These are phyloP conservation scores for Agonopterix subpropinquella DNA, from an alignment of 2,888 invertebrate species.

Conservation along the genomic window DNA sequence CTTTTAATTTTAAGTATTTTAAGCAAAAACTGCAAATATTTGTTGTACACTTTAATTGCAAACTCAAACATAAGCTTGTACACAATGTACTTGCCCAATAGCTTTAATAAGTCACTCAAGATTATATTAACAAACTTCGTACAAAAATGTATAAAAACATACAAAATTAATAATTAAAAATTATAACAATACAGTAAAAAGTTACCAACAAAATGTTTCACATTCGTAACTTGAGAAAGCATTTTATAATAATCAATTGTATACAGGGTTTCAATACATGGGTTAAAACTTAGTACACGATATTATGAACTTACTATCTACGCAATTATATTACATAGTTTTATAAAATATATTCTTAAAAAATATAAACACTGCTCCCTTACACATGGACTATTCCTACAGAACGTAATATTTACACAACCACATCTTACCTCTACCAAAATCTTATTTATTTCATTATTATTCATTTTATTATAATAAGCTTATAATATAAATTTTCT, in stretches of 20 bases:
- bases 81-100: conserved; percentile 35
- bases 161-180: conserved; percentile 21
- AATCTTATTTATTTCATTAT: conserved; percentile 1
- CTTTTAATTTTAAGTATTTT: conserved; percentile 13
- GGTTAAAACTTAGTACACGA: conserved; percentile 21
- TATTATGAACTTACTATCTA: conserved; percentile 16
- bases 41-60: conserved; percentile 51
- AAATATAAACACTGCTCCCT: conserved; percentile 52
- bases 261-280: conserved; percentile 25
- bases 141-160: conserved; percentile 30
- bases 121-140: conserved; percentile 30
- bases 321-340: conserved; percentile 14
- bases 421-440: conserved; percentile 11
- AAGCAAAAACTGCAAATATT: conserved; percentile 3
- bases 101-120: conserved; percentile 17
- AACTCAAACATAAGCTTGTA: conserved; percentile 49
- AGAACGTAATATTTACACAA: conserved; percentile 58
- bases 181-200: conserved; percentile 8
- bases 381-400: conserved; percentile 39
- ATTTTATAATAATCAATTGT: conserved; percentile 17
- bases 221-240: conserved; percentile 50
- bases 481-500: too few relatives aligned
- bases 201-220: conserved; percentile 46
- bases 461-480: background rate
- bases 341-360: conserved; percentile 50